Evolutionary conservation across 2,113 vertebrate species (phyloP).

Genomic region (Sinocyclocheilus rhinocerous): DNA sequence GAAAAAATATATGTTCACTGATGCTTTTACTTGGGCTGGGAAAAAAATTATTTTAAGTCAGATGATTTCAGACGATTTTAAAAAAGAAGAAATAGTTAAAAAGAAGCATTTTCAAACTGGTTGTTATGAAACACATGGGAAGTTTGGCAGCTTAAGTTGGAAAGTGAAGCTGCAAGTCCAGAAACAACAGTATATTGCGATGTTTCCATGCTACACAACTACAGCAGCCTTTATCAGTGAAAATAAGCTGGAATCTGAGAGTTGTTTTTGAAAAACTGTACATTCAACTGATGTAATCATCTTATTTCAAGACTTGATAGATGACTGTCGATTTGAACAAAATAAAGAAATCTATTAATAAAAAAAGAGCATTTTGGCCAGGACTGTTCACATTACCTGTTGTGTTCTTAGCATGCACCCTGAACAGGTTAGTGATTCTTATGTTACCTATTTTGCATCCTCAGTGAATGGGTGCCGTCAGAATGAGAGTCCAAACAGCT

Average conservation of each 20-base stretch:
- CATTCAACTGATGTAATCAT: not conserved
- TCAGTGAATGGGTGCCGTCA: not conserved
- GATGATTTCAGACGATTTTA: not conserved
- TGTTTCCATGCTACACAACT: not conserved
- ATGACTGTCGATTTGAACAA: not conserved
- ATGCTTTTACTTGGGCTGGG: not conserved
- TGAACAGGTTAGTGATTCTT: not conserved
- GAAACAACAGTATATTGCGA: not conserved
- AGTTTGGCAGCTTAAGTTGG: not conserved
- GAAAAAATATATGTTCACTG: not conserved
- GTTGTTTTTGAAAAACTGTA: not conserved
- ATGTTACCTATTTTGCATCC: not conserved
- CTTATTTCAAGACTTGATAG: slow-evolving; percentile 11
- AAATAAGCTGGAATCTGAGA: not conserved
- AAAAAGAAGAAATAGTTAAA: not conserved
- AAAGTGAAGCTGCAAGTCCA: not conserved
- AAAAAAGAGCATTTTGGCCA: not conserved
- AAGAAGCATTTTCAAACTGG: not conserved
- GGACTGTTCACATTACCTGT: not conserved
- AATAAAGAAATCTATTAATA: slow-evolving; percentile 11
- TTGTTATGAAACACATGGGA: not conserved
- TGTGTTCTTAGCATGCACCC: not conserved
- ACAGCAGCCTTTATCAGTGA: not conserved
- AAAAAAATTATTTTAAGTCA: not conserved
- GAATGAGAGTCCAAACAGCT: not conserved